A percentile compares a stretch with the other conserved stretches of the same genome.
Evolutionary conservation across 1,140 invertebrate species (phyloP).

Genomic region (Ctenoplectra terminalis): DNA sequence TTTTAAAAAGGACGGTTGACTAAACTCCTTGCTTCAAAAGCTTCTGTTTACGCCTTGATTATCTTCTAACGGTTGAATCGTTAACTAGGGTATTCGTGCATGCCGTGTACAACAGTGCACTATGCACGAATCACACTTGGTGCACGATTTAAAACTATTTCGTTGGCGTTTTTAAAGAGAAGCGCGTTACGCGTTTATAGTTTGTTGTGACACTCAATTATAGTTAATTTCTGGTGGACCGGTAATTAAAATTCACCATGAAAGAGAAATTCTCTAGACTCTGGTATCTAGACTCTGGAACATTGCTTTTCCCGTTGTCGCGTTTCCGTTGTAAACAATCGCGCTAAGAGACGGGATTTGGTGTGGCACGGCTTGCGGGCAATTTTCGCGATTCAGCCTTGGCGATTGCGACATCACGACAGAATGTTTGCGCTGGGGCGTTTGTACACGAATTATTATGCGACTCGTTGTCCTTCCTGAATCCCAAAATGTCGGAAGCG

Average conservation of each 20-base stretch:
- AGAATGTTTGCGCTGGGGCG: conserved; percentile 37
- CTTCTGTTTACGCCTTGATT: conserved; percentile 39
- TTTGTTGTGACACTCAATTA: too few species aligned
- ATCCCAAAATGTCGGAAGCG: neutral
- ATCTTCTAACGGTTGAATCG: neutral
- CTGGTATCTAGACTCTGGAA: too few species aligned
- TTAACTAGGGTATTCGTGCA: neutral
- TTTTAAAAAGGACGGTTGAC: neutral
- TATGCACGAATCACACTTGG: too few species aligned
- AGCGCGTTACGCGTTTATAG: too few species aligned
- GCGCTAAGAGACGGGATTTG: conserved; percentile 12
- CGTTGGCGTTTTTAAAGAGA: too few species aligned
- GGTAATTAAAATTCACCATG: neutral
- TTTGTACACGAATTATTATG: conserved; percentile 51
- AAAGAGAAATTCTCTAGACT: neutral
- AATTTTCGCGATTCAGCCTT: conserved; percentile 56
- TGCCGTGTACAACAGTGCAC: too few species aligned
- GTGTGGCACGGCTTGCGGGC: neutral
- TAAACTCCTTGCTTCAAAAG: conserved; percentile 27
- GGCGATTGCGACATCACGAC: conserved; percentile 26
- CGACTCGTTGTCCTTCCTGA: conserved; percentile 10
- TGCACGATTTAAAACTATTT: neutral
- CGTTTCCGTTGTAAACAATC: conserved; percentile 37
- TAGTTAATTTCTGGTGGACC: neutral
- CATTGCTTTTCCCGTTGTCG: too few species aligned